These are phyloP conservation scores for Boulengeromyrus knoepffleri DNA, from an alignment of 2,113 vertebrate genomes.

Conservation along the genomic window DNA sequence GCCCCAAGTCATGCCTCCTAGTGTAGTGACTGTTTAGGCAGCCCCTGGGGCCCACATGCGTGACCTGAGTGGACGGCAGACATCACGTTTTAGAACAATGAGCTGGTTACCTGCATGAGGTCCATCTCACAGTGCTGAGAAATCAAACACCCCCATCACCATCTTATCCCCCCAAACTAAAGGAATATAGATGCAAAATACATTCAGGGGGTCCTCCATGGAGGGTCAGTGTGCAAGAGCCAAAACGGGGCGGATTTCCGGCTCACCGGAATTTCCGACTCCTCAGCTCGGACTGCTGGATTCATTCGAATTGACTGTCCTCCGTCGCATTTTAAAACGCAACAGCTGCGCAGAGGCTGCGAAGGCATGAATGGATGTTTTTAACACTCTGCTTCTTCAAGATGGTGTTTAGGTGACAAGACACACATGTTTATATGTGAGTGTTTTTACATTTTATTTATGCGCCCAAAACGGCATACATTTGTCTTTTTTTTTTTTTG, in stretches of 20 bases:
- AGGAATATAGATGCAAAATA: not conserved
- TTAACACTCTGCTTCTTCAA: not conserved
- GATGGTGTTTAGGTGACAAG: not conserved
- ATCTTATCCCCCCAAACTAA: not conserved
- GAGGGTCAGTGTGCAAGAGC: not conserved
- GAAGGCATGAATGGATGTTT: not conserved
- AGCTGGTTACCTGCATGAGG: not conserved
- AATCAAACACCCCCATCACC: not conserved
- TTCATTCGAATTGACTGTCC: too few relatives aligned
- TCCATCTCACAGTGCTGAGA: not conserved
- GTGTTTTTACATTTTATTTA: not conserved
- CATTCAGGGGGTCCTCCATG: not conserved
- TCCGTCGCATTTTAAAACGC: not conserved
- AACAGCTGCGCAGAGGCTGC: not conserved
- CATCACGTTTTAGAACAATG: not conserved
- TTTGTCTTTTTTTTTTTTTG: not conserved
- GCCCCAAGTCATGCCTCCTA: not conserved
- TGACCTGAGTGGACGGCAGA: not conserved
- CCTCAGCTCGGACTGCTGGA: not conserved
- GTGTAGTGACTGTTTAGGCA: not conserved
- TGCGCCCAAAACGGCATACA: not conserved
- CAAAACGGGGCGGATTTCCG: not conserved
- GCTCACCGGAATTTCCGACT: not conserved
- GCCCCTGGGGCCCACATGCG: not conserved
- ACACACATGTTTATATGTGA: not conserved